phyloP scores from a whole-genome alignment of 2,113 vertebrate species.

The Pedionomus torquatus region DNA sequence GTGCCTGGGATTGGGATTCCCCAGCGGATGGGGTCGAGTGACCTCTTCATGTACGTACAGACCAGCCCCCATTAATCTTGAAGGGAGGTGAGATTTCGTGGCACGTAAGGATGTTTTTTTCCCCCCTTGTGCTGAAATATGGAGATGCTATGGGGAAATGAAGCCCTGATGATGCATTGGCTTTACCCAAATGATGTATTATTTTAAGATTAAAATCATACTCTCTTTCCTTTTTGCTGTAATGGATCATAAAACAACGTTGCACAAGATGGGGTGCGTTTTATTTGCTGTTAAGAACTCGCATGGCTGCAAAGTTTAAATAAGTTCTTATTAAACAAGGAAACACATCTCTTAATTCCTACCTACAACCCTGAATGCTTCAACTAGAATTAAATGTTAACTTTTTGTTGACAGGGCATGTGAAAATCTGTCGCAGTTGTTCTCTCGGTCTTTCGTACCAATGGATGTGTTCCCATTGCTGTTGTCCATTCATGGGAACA shows the following conservation, averaged over 20 bases:
- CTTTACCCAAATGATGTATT: background rate
- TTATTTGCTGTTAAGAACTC: background rate
- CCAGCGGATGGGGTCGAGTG: background rate
- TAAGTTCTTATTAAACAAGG: background rate
- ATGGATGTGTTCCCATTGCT: conserved; percentile 40
- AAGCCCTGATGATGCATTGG: conserved; percentile 1
- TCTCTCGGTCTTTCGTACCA: conserved; percentile 28
- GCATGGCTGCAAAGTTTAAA: background rate
- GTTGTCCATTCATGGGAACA: conserved; percentile 74
- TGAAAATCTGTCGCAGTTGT: background rate
- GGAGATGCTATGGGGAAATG: background rate
- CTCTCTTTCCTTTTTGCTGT: background rate
- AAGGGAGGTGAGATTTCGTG: conserved; percentile 1
- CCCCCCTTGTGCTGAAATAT: background rate
- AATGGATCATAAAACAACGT: conserved; percentile 28
- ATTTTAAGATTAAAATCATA: conserved; percentile 53
- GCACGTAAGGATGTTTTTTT: background rate
- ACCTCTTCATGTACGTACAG: background rate
- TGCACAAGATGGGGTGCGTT: background rate
- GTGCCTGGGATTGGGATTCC: background rate
- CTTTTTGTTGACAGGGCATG: background rate
- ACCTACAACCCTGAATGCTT: background rate
- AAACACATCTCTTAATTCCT: background rate
- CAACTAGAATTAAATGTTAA: background rate
- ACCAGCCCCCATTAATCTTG: background rate